Base-by-base conservation (phyloP, 2,113 vertebrate genomes). In the Aptenodytes patagonicus region DNA sequence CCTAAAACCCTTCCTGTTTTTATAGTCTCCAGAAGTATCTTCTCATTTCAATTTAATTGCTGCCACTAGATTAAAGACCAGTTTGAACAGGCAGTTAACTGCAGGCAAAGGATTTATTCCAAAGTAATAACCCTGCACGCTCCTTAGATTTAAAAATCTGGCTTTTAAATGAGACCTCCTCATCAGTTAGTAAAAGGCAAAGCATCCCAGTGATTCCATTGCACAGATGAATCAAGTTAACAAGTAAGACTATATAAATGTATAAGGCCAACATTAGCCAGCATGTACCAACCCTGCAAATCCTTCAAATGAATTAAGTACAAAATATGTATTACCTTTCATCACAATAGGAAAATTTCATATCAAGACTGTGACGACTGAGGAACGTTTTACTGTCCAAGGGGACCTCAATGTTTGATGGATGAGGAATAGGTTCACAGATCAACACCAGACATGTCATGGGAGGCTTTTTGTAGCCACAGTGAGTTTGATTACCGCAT, bases 271-370 rank as follows among this genome's bases (percentile, higher is more conserved):
- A 57, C 28, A 54, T 42, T 7, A 70, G 19, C 32, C 51, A 52
- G 36, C 22, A 32, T 10, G 17, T 34, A 61, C 29, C 36, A 57
- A 68, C 19, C 58, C 44, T 36, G 32, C n/a, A 76, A 82, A 80
- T 52, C 36, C 62, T 91, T 52, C 57, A 54, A 17, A 55, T 19
- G 0, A 66, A 38, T 55, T 31, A 49, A 79, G 31, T 25, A 69
- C 11, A 47, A 58, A 71, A 64, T 7, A 32, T 65, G 2, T 47
- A 95, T 97, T 96, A 99, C 99, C 99, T 99, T 98, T 99, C 99
- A 84, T 99, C 99, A 92, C 99, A 99, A 49, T 99, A 99, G 31
- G 99, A 99, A 98, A 99, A 99, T 93, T 99, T 99, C 99, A 99
- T 99, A 97, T 99, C 99, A 76, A 99, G 99, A 54, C 99, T 99